Conservation (phyloP, 2,888 invertebrate species). For the Pandemis corylana region DNA sequence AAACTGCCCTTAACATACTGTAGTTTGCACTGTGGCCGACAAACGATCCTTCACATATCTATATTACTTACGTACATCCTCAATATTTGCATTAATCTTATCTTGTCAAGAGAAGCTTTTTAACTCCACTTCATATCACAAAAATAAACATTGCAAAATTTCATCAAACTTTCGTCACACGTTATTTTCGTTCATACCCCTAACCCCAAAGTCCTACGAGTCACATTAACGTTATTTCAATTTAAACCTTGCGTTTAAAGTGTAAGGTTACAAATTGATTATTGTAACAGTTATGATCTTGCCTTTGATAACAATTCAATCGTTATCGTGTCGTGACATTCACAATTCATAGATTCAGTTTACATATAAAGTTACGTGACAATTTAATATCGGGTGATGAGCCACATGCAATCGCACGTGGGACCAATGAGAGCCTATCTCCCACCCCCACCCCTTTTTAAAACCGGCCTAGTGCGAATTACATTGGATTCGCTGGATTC, state of each 20-base stretch:
- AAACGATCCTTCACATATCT: neutral
- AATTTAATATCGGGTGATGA: neutral
- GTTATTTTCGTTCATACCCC: neutral
- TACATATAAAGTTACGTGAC: neutral
- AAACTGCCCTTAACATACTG: neutral
- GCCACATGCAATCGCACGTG: neutral
- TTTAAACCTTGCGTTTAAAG: neutral
- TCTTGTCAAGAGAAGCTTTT: neutral
- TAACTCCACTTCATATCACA: neutral
- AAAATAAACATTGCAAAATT: slow-evolving; percentile 7
- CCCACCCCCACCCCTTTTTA: neutral
- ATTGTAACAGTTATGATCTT: neutral
- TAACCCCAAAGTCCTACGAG: neutral
- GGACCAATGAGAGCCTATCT: neutral
- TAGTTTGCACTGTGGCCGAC: neutral
- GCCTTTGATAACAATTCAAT: neutral
- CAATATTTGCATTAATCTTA: neutral
- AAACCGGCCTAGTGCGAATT: neutral
- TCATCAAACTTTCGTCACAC: slow-evolving; percentile 4
- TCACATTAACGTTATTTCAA: neutral
- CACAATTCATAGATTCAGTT: neutral
- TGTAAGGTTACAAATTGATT: neutral
- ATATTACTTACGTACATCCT: neutral
- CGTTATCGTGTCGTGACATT: slow-evolving; percentile 1
- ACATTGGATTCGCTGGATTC: too few species aligned